A percentile compares a stretch with the other conserved stretches of the same genome.
phyloP scores from a whole-genome alignment of 2,888 invertebrate species.

The Hyposoter dolosus region DNA sequence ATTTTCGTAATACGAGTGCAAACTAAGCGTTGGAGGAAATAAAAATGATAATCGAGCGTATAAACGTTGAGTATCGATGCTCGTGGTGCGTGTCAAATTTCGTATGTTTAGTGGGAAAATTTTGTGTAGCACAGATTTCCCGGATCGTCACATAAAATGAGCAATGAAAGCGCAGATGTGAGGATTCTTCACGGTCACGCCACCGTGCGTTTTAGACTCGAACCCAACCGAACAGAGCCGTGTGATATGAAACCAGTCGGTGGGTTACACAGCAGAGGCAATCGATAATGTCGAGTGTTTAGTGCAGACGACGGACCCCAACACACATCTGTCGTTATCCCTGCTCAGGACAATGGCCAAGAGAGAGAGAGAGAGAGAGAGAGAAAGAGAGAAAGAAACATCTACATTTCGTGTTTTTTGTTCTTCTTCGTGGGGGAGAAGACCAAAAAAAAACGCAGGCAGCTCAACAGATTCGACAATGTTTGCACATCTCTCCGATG shows the following conservation, averaged over 20 bases:
- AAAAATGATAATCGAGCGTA: neutral
- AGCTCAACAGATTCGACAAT: constrained; percentile 47
- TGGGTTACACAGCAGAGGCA: constrained; percentile 62
- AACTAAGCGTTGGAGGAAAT: neutral
- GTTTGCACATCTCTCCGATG: constrained; percentile 40
- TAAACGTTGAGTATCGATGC: neutral
- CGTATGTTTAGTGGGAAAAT: neutral
- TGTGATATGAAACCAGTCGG: constrained; percentile 42
- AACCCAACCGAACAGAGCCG: constrained; percentile 37
- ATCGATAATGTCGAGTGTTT: constrained; percentile 66
- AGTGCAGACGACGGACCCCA: constrained; percentile 30
- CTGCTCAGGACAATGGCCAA: constrained; percentile 18
- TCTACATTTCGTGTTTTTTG: constrained; percentile 31
- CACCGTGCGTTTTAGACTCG: constrained; percentile 53
- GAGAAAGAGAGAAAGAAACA: neutral
- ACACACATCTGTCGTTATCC: constrained; percentile 67
- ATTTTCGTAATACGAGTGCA: no score
- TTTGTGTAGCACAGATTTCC: neutral
- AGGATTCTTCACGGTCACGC: constrained; percentile 60
- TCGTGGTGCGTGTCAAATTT: neutral
- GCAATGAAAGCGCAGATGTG: constrained; percentile 43
- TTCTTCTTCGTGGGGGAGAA: constrained; percentile 28
- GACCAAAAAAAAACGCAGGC: constrained; percentile 48
- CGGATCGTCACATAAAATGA: neutral
- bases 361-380: no score